Conservation (phyloP, 2,797 vertebrate genomes). For the Neostethus bicornis region DNA sequence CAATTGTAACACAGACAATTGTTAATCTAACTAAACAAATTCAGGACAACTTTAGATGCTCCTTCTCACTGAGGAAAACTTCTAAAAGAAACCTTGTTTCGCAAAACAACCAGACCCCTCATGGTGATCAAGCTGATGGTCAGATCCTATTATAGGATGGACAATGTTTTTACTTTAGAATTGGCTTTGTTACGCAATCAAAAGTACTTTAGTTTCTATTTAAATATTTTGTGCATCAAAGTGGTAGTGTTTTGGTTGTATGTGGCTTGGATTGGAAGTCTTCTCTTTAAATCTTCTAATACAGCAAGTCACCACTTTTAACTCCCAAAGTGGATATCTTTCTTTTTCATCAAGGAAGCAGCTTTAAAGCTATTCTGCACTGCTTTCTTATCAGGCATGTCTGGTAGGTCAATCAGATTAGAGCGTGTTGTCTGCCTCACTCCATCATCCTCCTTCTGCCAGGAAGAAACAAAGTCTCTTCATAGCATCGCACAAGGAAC, state of each 20-base stretch:
- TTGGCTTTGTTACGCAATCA: slow-evolving; percentile 11
- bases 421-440: slow-evolving; percentile 37
- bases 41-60: no score
- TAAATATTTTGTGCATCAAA: slow-evolving; percentile 26
- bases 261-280: slow-evolving; percentile 15
- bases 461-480: slow-evolving; percentile 24
- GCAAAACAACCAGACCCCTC: no score
- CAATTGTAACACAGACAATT: no score
- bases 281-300: slow-evolving; percentile 51
- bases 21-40: no score
- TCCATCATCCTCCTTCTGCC: slow-evolving; percentile 15
- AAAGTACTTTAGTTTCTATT: slow-evolving; percentile 8
- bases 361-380: slow-evolving; percentile 48
- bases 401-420: slow-evolving; percentile 48
- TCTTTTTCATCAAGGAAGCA: slow-evolving; percentile 47
- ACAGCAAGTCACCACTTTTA: slow-evolving; percentile 57
- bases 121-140: no score
- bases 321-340: slow-evolving; percentile 63
- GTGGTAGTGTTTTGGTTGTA: slow-evolving; percentile 27
- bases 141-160: no score
- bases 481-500: slow-evolving; percentile 12
- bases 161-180: not conserved
- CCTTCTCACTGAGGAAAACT: no score
- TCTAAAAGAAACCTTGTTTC: no score
- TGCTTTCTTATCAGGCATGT: slow-evolving; percentile 45